A percentile compares a stretch with the other conserved stretches of the same genome.
phyloP scores from a whole-genome alignment of 2,113 vertebrate genomes.

The Epinephelus moara region DNA sequence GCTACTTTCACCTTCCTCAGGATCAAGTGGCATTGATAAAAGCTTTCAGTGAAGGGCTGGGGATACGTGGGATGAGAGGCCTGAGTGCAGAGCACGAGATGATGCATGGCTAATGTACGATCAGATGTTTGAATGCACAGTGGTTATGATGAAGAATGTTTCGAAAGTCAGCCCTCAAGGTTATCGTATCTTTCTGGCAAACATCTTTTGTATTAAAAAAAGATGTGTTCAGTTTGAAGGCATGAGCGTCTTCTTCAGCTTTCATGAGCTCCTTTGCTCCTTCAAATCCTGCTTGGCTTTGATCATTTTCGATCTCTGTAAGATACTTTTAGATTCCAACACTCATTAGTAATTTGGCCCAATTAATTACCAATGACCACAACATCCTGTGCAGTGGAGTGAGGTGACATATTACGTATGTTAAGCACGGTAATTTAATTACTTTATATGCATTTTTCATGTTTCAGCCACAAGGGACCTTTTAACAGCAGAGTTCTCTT shows the following conservation, averaged over 20 bases:
- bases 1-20: constrained; percentile 49
- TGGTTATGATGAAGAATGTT: background rate
- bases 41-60: constrained; percentile 55
- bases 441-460: constrained; percentile 50
- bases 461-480: constrained; percentile 41
- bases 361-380: constrained; percentile 46
- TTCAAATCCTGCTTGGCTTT: constrained; percentile 30
- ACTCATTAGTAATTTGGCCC: constrained; percentile 31
- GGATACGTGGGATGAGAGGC: constrained; percentile 46
- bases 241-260: constrained; percentile 7
- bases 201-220: background rate
- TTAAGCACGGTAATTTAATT: constrained; percentile 42
- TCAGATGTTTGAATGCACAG: constrained; percentile 29
- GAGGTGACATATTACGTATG: background rate
- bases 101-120: constrained; percentile 26
- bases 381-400: constrained; percentile 22
- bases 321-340: constrained; percentile 6
- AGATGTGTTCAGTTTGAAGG: background rate
- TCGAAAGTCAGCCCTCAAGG: constrained; percentile 14
- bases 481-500: constrained; percentile 24
- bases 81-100: background rate
- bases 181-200: background rate
- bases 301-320: constrained; percentile 21
- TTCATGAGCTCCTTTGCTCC: constrained; percentile 13
- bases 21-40: constrained; percentile 74